Base-by-base conservation (phyloP, 2,113 vertebrate species). In the Atractosteus spatula region DNA sequence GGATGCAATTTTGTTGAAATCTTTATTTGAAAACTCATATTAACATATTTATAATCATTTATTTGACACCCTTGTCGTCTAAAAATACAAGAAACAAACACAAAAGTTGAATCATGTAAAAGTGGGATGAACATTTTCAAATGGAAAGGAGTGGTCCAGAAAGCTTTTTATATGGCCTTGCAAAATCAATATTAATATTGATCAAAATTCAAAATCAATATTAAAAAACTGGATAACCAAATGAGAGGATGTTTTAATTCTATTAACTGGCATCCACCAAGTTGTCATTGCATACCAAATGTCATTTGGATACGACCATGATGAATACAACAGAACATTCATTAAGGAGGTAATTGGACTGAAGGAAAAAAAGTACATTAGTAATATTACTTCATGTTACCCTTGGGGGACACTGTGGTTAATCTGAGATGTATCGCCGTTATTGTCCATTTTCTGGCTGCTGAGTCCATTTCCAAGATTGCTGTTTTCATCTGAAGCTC, bases 1-100 rank as follows among this genome's bases (percentile, higher is more conserved):
- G 83, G 84, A 85, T 89, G 84, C 86, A 88, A 86, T 86, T 90
- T 88, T 76, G 75, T 89, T 88, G 81, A 89, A 90, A 86, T 85
- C 71, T 91, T 91, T 91, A 91, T 89, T 91, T 82, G 83, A 86
- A 87, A 82, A 80, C 80, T 67, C 64, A 79, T 84, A 85, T 84
- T 82, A 86, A 85, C 85, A 87, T 82, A 86, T 86, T 87, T 87
- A 85, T 87, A 86, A 82, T 71, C 83, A 80, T 83, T 78, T 62
- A 41, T 85, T 82, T 84, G 81, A 89, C 85, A 86, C 71, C 77
- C 75, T 80, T 75, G 44, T 14, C 42, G 84, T 73, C 76, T 77
- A 75, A 84, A 87, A 83, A 80, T 83, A 85, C 77, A 81, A 64
- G 74, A 71, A 71, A 71, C 80, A 55, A 85, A 88, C 82, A 90